Conservation (phyloP, 2,888 invertebrate species). For the Salticus scenicus region DNA sequence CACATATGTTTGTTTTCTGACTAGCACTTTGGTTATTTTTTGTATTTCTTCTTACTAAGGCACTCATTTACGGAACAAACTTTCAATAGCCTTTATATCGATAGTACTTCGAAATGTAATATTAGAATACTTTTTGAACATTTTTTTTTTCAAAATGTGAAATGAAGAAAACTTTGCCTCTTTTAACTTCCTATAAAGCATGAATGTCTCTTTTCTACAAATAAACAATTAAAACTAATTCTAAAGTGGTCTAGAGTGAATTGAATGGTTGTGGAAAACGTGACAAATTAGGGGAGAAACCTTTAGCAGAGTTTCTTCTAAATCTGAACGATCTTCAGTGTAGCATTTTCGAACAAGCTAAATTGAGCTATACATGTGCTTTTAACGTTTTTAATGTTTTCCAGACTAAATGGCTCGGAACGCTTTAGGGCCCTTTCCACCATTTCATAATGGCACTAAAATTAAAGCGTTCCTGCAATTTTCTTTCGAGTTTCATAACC, state of each 20-base stretch:
- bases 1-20: no score
- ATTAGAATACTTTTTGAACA: no score
- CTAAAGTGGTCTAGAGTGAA: slow-evolving; percentile 44
- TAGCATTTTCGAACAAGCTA: slow-evolving; percentile 42
- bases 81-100: no score
- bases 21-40: no score
- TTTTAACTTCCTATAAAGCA: no score
- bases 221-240: slow-evolving; percentile 67
- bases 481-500: slow-evolving; percentile 48
- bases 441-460: slow-evolving; percentile 61
- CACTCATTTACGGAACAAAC: no score
- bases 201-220: slow-evolving; percentile 18
- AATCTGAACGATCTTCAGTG: not conserved
- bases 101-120: no score
- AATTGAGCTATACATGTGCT: slow-evolving; percentile 64
- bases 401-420: slow-evolving; percentile 60
- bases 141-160: no score
- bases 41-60: no score
- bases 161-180: no score
- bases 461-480: slow-evolving; percentile 61
- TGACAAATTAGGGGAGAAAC: slow-evolving; percentile 53
- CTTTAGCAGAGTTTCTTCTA: slow-evolving; percentile 1
- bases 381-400: slow-evolving; percentile 69
- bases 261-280: slow-evolving; percentile 45
- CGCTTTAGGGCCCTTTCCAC: slow-evolving; percentile 31